Conservation (phyloP, 2,797 vertebrate species). For the Monodelphis domestica region DNA sequence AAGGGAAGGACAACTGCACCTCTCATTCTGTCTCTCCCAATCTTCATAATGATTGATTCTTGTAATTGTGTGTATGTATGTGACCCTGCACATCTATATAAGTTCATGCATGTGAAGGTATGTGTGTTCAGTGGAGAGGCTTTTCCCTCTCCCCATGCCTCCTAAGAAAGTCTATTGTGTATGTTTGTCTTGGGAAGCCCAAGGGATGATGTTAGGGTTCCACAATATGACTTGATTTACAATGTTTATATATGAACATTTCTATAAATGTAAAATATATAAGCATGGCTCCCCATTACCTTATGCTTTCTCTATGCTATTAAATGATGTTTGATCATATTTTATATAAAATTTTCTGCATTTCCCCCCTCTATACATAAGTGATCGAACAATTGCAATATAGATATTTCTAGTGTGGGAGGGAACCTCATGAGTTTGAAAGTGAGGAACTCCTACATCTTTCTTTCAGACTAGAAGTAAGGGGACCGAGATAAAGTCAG, state of each 20-base stretch:
- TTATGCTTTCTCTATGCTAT: neutral
- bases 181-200: neutral
- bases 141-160: neutral
- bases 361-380: neutral
- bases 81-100: too few relatives aligned
- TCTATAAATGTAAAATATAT: neutral
- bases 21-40: neutral
- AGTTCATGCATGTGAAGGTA: neutral
- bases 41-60: neutral
- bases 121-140: neutral
- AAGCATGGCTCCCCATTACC: neutral
- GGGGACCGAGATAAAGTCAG: neutral
- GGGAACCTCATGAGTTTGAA: neutral
- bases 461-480: neutral
- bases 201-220: neutral
- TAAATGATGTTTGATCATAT: neutral
- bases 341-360: neutral
- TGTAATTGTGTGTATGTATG: neutral
- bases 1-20: neutral
- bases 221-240: neutral
- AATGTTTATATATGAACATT: neutral
- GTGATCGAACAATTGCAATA: neutral
- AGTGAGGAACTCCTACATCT: neutral
- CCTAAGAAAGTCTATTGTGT: neutral
- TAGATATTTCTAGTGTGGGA: neutral